Evolutionary conservation across 2,797 vertebrate species (phyloP), one percentile per base, ranked within the genome.

Genomic region (Phyllotis vaccarum): DNA sequence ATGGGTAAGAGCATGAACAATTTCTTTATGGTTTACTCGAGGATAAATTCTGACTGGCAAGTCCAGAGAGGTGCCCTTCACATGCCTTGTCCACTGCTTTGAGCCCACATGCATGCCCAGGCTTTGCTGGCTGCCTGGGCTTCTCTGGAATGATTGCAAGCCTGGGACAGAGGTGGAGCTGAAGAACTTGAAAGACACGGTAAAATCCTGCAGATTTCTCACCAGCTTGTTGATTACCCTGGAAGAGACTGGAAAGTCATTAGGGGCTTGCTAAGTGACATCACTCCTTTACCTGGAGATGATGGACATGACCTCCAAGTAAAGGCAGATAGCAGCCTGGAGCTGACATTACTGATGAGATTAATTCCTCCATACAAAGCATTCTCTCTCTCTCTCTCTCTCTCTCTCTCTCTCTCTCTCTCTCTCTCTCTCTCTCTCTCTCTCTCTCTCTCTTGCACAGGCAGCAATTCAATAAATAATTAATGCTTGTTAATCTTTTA

Each of bases 381-480:
- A 97, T 95, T 95, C 82, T 37, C 34, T 81, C 79, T 29, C 22
- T n/a, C n/a, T n/a, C n/a, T n/a, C n/a, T n/a, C n/a, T n/a, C n/a
- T n/a, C n/a, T n/a, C n/a, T n/a, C n/a, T n/a, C n/a, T n/a, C n/a
- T n/a, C n/a, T n/a, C n/a, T n/a, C n/a, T n/a, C n/a, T n/a, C n/a
- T n/a, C n/a, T n/a, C n/a, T n/a, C n/a, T n/a, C n/a, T n/a, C n/a
- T n/a, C n/a, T n/a, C n/a, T n/a, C n/a, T n/a, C n/a, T n/a, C n/a
- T n/a, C n/a, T n/a, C 3, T 0, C 29, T 12, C 60, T 40, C 60
- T 92, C 97, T 94, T 96, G 95, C 96, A 96, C 91, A 98, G 98
- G 97, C 97, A 98, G 97, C 96, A 96, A 87, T 98, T 98, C 96
- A 96, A 98, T 98, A 98, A 98, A 98, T 98, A 98, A 98, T 98